Percentiles rank a stretch among this genome's conserved stretches.
These are phyloP conservation scores for Cosmopolites sordidus DNA, from an alignment of 2,888 invertebrate genomes.

Conservation along the genomic window DNA sequence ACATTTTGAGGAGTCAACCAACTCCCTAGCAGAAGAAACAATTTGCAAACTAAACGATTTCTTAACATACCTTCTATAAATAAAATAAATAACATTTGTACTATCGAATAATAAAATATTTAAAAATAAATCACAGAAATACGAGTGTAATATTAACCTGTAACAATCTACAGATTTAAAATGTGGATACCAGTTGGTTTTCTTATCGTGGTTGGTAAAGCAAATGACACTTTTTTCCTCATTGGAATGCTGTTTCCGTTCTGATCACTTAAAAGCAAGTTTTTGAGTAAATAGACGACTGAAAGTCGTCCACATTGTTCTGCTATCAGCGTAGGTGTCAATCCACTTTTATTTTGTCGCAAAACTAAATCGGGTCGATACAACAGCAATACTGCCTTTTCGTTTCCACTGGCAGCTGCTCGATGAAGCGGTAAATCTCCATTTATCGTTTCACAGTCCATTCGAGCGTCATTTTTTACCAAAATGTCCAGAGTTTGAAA, in stretches of 20 bases:
- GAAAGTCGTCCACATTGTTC: constrained; percentile 21
- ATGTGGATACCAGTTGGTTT: too few relatives aligned
- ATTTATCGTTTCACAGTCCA: constrained; percentile 24
- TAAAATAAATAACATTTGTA: too few relatives aligned
- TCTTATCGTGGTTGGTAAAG: background rate
- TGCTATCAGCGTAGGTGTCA: constrained; percentile 29
- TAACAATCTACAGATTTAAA: too few relatives aligned
- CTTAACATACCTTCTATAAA: too few relatives aligned
- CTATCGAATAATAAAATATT: too few relatives aligned
- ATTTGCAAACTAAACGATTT: too few relatives aligned
- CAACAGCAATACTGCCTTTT: constrained; percentile 24
- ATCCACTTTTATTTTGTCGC: constrained; percentile 23
- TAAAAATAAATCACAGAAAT: too few relatives aligned
- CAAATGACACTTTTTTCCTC: constrained; percentile 8
- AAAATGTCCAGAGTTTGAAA: constrained; percentile 25
- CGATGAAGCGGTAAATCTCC: constrained; percentile 34
- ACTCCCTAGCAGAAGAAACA: too few relatives aligned
- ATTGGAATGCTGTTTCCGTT: background rate
- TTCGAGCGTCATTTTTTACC: constrained; percentile 26
- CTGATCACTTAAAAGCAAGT: constrained; percentile 5
- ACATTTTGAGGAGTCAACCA: too few relatives aligned
- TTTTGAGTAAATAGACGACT: constrained; percentile 21
- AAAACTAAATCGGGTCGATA: constrained; percentile 21
- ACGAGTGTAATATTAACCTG: too few relatives aligned
- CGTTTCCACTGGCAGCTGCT: constrained; percentile 32